A percentile compares a stretch with the other conserved stretches of the same genome.
These are phyloP conservation scores for Xyrauchen texanus DNA, from an alignment of 2,113 vertebrate genomes.

Conservation along the genomic window DNA sequence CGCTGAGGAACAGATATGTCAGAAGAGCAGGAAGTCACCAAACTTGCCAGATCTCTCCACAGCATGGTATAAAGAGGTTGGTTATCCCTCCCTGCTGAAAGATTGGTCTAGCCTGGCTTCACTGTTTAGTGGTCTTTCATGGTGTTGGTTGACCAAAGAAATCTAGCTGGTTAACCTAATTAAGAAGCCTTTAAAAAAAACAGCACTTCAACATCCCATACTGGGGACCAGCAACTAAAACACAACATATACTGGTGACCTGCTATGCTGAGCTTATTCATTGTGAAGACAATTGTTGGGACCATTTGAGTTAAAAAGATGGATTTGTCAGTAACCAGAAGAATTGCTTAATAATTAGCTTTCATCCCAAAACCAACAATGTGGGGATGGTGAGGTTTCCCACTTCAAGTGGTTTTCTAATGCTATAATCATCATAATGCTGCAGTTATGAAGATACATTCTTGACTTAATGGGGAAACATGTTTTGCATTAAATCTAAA, in stretches of 20 bases:
- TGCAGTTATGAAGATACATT: conserved; percentile 31
- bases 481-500: conserved; percentile 36
- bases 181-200: no score
- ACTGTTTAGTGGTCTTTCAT: background rate
- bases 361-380: background rate
- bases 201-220: no score
- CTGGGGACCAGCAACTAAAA: no score
- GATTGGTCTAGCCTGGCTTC: no score
- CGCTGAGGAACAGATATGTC: background rate
- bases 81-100: background rate
- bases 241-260: no score
- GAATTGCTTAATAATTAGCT: background rate
- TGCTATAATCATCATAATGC: conserved; percentile 16
- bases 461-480: conserved; percentile 31
- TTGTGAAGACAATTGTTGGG: background rate
- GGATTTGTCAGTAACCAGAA: background rate
- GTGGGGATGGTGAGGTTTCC: background rate
- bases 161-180: no score
- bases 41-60: background rate
- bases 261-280: background rate
- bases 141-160: no score
- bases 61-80: no score
- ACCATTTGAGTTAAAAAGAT: background rate
- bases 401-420: conserved; percentile 15
- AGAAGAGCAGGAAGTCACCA: background rate